Base-by-base conservation (phyloP, 2,113 vertebrate species). In the Hippocampus abdominalis region DNA sequence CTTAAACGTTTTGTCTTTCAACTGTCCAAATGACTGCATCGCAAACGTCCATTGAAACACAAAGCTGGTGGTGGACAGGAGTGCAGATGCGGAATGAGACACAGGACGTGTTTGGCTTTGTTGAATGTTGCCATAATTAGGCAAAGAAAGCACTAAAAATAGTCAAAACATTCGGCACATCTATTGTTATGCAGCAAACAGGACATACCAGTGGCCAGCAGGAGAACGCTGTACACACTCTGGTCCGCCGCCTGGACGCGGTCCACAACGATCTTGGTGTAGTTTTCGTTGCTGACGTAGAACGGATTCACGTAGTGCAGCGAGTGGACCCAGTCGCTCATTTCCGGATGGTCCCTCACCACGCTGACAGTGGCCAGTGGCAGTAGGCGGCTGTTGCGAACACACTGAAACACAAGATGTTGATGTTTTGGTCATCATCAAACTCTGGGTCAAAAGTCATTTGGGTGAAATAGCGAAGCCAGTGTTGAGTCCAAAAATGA, bases 201-300 rank as follows among this genome's bases (percentile, higher is more conserved):
- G 3, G 42, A 74, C 78, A 36, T 84, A 93, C 92, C 92, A 21
- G 91, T 93, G 46, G 89, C 86, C 11, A 93, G 79, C 67, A 93
- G 73, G 48, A 93, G 61, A 56, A 93, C 59, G 68, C 86, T 90
- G 69, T 91, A 81, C n/a, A 53, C n/a, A 1, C 2, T 18, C 25
- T 67, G 13, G 73, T 92, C 86, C 1, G 81, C 81, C 1, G 77
- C 89, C 64, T 79, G 63, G 11, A 92, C 87, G 27, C 20, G 69
- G 72, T 93, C 92, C 72, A 92, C 91, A 0, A n/a, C 78, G 21
- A 93, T 90, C 70, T 90, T 92, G 56, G 85, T 92, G 71, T 92
- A 93, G 75, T 88, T 90, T 74, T 86, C 71, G 73, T 61, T 88
- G 82, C 90, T 92, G 27, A 84, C 70, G 60, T 89, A 91, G 62